Percentiles rank a stretch among this genome's conserved stretches.
Evolutionary conservation across 2,113 vertebrate genomes (phyloP).

Genomic region (Myxocyprinus asiaticus): DNA sequence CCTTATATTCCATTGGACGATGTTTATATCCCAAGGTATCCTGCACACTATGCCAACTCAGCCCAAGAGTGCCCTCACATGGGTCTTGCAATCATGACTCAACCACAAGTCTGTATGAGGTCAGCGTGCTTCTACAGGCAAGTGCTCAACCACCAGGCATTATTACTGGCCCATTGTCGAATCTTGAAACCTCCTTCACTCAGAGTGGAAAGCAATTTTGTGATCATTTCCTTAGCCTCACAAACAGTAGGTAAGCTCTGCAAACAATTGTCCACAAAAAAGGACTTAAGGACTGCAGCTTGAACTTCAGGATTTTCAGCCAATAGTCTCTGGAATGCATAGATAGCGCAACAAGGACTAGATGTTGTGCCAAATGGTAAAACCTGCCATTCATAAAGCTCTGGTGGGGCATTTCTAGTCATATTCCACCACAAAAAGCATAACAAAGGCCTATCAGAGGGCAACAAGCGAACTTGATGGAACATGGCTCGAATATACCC

Average conservation of each 20-base stretch:
- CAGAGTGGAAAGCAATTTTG: background rate
- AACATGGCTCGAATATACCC: background rate
- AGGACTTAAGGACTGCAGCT: background rate
- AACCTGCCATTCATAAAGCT: background rate
- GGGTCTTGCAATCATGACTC: background rate
- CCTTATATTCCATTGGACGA: too few relatives aligned
- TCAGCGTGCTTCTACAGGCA: background rate
- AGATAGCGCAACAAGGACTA: too few relatives aligned
- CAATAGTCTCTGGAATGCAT: too few relatives aligned
- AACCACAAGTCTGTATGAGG: background rate
- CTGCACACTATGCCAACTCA: too few relatives aligned
- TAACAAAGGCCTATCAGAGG: background rate
- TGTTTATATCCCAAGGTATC: too few relatives aligned
- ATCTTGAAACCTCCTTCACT: background rate
- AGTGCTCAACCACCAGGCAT: background rate
- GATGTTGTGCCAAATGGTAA: too few relatives aligned
- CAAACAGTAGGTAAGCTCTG: background rate
- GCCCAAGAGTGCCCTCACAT: too few relatives aligned
- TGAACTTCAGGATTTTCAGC: background rate
- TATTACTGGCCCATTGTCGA: background rate
- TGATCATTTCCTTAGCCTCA: background rate
- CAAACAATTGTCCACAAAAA: background rate
- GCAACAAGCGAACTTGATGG: background rate
- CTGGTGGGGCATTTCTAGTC: background rate
- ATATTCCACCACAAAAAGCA: background rate